Evolutionary conservation across 2,888 invertebrate genomes (phyloP).

Genomic region (Rhamphomyia laevipes): DNA sequence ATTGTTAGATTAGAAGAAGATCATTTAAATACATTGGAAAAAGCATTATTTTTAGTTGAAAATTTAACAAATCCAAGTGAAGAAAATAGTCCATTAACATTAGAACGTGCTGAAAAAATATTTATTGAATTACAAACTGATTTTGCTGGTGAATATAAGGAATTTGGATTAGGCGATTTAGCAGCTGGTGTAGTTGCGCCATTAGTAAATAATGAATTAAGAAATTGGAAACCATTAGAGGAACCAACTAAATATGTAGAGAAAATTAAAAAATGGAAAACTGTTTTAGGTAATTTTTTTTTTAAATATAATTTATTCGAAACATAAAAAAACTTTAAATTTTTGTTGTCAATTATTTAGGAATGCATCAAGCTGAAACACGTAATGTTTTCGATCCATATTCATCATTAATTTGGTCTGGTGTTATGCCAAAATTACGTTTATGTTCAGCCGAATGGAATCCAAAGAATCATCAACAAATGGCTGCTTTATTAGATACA

Average conservation of each 20-base stretch:
- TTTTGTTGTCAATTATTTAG: slow-evolving; percentile 19
- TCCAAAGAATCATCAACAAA: slow-evolving; percentile 62
- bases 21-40: slow-evolving; percentile 58
- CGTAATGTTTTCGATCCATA: slow-evolving; percentile 49
- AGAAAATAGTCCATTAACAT: slow-evolving; percentile 26
- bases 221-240: slow-evolving; percentile 67
- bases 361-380: slow-evolving; percentile 26
- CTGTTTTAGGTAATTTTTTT: slow-evolving; percentile 38
- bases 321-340: not conserved
- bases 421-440: slow-evolving; percentile 73
- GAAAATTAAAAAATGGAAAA: slow-evolving; percentile 58
- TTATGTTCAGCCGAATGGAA: slow-evolving; percentile 60
- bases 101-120: slow-evolving; percentile 37
- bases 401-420: slow-evolving; percentile 75
- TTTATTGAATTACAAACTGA: slow-evolving; percentile 42
- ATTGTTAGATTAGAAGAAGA: slow-evolving; percentile 59
- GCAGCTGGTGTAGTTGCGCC: slow-evolving; percentile 79
- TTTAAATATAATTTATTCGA: not conserved
- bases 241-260: slow-evolving; percentile 52
- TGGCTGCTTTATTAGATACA: slow-evolving; percentile 65
- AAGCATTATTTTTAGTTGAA: slow-evolving; percentile 56
- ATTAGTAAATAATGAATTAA: slow-evolving; percentile 60
- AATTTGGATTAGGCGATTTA: slow-evolving; percentile 71
- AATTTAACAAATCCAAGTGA: slow-evolving; percentile 33
- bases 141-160: slow-evolving; percentile 64